Base-by-base conservation (phyloP, 2,113 vertebrate genomes). In the Corythaeola cristata region DNA sequence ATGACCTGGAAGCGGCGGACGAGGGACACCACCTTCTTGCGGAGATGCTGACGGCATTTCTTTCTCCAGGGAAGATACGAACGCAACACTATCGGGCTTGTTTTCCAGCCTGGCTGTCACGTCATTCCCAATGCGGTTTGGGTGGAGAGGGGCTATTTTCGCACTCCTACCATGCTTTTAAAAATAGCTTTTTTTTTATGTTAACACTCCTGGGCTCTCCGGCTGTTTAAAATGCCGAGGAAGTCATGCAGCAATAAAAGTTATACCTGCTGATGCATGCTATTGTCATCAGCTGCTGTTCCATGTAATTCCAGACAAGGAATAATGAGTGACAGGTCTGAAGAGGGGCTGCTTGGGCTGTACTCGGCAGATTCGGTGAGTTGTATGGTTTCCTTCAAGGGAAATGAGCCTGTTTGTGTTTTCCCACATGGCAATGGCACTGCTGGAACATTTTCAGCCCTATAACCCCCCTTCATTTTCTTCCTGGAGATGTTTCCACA, bases 131-230 rank as follows among this genome's bases (percentile, higher is more conserved):
- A 58, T 3, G 10, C 2, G 1, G 56, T 78, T 85, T 3, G 4
- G 67, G 60, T 93, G 69, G 27, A 69, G 41, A n/a, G 3, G 85
- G 85, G 52, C 71, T 93, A 15, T 90, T 93, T 86, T 85, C 95
- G 92, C 91, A 72, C 85, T 90, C 88, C 52, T 78, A 53, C 85
- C 52, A 14, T 15, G 69, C 37, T 87, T 90, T 85, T 67, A 45
- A 90, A 89, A 90, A 78, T 91, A 96, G 47, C 52, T 22, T 4
- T 4, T 13, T 92, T 92, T 93, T 85, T n/a, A 37, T 85, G 85
- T 85, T 30, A 41, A 91, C 4, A 5, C 62, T 88, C 47, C 82
- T 15, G 55, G 52, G 60, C 77, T 75, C 69, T 88, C 49, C 0
- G 0, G 18, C 26, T 62, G 44, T 26, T 85, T 59, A 45, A 78